Base-by-base conservation (phyloP, 2,888 invertebrate genomes). In the Plusia festucae region DNA sequence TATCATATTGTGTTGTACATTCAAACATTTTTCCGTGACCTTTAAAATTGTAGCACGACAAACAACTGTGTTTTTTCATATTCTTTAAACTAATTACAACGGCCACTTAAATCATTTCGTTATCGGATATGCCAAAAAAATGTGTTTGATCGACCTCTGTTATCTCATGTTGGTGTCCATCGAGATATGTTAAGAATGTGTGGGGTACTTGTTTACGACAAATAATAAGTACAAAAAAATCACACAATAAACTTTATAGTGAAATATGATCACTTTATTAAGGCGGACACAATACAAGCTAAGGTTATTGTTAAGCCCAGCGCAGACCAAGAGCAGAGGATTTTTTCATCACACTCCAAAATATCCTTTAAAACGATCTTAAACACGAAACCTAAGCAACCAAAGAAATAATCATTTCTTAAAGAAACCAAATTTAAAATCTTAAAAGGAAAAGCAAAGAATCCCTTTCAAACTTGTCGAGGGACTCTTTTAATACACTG, bases 41-140 rank as follows among this genome's bases (percentile, higher is more conserved):
- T 71, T 46, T 67, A 73, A 73, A 70, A 70, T 53, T 68, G 64
- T 60, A 62, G 13, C 40, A 56, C 53, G 61, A 78, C 66, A 78
- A 78, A 81, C 73, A 72, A 65, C 54, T 56, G 15, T 64, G 32
- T 72, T 78, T 71, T 69, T 60, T 55, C 56, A 60, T 65, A 68
- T 65, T 22, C 72, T 73, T 67, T 73, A 73, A 66, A 68, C 73
- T 76, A 79, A 82, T 82, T 73, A 79, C 63, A 70, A 69, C 53
- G 11, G 60, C 51, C 52, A 55, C 59, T 73, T 69, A 73, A 76
- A 69, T 76, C 76, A 72, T 72, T 53, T 40, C 53, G 22, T 76
- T 75, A 82, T 76, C 81, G n/a, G 78, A 71, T 70, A 71, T 76
- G 73, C 74, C 53, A 65, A 68, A 74, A 67, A 76, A 60, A 58